Percentiles rank a stretch among this genome's conserved stretches.
phyloP scores from a whole-genome alignment of 2,888 invertebrate genomes.

The Torymus texanus region DNA sequence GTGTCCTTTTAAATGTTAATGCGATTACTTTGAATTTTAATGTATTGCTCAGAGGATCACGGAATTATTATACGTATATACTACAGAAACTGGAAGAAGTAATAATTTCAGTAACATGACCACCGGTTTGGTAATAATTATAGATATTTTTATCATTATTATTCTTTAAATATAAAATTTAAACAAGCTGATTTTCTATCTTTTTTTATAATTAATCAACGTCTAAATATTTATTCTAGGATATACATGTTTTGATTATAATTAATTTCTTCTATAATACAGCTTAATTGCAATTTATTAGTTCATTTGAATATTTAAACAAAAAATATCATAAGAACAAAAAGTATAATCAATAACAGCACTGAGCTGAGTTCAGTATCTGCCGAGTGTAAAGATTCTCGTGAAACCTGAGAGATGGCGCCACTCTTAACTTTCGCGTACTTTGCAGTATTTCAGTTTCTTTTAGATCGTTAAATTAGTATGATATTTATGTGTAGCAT shows the following conservation, averaged over 20 bases:
- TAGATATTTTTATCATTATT: background rate
- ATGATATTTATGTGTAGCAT: too few species aligned
- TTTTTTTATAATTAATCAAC: too few species aligned
- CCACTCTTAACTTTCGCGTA: slow-evolving; percentile 24
- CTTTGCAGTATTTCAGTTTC: background rate
- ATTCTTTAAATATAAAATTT: too few species aligned
- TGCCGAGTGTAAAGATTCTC: slow-evolving; percentile 25
- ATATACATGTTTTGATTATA: background rate
- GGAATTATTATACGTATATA: slow-evolving; percentile 12
- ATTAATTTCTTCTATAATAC: too few species aligned
- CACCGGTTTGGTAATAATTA: slow-evolving; percentile 9
- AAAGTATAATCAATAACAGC: slow-evolving; percentile 17
- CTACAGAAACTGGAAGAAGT: slow-evolving; percentile 19
- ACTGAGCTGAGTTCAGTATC: slow-evolving; percentile 11
- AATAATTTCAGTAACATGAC: slow-evolving; percentile 10
- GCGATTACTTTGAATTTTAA: slow-evolving; percentile 4
- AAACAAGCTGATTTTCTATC: too few species aligned
- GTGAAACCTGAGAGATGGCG: slow-evolving; percentile 44
- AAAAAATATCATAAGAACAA: background rate
- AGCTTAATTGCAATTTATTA: too few species aligned
- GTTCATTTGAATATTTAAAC: background rate
- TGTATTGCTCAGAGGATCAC: slow-evolving; percentile 9
- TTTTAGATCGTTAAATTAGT: too few species aligned
- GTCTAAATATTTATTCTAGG: background rate
- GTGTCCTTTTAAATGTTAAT: slow-evolving; percentile 5